A percentile compares a stretch with the other conserved stretches of the same genome.
These are phyloP conservation scores for Catagonus wagneri DNA, from an alignment of 2,113 vertebrate genomes.

Conservation along the genomic window DNA sequence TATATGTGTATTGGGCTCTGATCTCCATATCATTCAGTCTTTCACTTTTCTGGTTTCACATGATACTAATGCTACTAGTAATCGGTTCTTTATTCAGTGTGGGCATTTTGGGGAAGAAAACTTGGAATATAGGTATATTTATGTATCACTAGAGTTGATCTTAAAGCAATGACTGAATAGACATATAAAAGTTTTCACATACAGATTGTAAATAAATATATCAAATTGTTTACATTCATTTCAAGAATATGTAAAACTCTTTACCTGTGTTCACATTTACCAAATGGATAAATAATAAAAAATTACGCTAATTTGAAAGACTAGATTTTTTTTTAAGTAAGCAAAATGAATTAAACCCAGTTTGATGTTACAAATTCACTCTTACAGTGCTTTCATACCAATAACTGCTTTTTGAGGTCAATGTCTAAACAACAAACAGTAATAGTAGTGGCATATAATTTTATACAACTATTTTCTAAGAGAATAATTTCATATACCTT, in stretches of 20 bases:
- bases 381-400: background rate
- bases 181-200: background rate
- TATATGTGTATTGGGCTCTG: background rate
- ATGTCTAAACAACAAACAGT: background rate
- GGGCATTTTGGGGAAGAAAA: background rate
- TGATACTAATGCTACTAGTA: background rate
- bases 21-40: background rate
- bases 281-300: background rate
- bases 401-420: background rate
- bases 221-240: background rate
- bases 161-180: background rate
- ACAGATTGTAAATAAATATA: background rate
- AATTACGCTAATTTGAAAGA: background rate
- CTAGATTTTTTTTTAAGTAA: background rate
- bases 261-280: background rate
- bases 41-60: slow-evolving; percentile 11
- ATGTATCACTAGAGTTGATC: background rate
- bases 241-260: background rate
- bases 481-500: background rate
- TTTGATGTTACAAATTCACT: background rate
- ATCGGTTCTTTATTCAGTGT: background rate
- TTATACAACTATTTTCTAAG: background rate
- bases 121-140: background rate
- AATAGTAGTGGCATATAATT: background rate
- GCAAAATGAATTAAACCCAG: background rate